Conservation (phyloP, 2,888 invertebrate species). For the Callinectes sapidus region DNA sequence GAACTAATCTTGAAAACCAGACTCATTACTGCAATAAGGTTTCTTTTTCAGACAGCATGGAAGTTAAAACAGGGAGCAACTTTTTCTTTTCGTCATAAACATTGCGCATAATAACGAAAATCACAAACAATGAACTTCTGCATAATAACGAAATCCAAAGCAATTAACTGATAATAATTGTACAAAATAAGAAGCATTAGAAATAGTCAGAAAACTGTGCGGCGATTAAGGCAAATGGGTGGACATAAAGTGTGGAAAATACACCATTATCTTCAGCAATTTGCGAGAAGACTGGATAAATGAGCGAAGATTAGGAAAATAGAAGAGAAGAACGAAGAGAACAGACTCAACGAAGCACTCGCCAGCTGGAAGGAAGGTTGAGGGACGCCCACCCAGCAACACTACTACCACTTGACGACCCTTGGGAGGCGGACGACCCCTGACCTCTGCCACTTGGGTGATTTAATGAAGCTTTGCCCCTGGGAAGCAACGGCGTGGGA, state of each 20-base stretch:
- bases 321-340: neutral
- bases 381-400: conserved; percentile 15
- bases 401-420: conserved; percentile 13
- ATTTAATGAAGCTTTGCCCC: conserved; percentile 5
- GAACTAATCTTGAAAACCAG: neutral
- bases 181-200: neutral
- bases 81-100: neutral
- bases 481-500: neutral
- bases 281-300: neutral
- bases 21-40: neutral
- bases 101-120: neutral
- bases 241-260: neutral
- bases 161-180: neutral
- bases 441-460: conserved; percentile 26
- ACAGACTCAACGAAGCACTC: neutral
- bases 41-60: neutral
- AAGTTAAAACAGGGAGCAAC: neutral
- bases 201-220: neutral
- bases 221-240: neutral
- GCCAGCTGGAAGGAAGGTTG: neutral
- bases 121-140: neutral
- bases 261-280: neutral
- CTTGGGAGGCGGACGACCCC: conserved; percentile 10
- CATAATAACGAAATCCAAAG: neutral
- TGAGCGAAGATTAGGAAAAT: neutral